A percentile compares a stretch with the other conserved stretches of the same genome.
These are phyloP conservation scores for Spilarctia lutea DNA, from an alignment of 2,888 invertebrate genomes.

Conservation along the genomic window DNA sequence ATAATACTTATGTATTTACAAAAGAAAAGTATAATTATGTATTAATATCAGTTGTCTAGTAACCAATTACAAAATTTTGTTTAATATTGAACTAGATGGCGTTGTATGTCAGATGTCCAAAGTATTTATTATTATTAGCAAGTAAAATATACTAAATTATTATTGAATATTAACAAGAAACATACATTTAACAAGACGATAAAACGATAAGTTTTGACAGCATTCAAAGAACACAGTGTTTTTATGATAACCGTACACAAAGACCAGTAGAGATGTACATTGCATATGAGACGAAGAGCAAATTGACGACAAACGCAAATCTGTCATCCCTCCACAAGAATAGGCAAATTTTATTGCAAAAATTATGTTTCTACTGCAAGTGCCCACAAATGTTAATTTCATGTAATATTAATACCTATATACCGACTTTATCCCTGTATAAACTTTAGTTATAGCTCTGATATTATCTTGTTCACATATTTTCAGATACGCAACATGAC, in stretches of 20 bases:
- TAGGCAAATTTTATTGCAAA: constrained; percentile 22
- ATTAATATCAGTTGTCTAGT: too few relatives aligned
- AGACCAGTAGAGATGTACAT: not conserved
- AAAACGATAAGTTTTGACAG: not conserved
- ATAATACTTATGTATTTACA: too few relatives aligned
- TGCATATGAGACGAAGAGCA: constrained; percentile 29
- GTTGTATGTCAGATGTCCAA: not conserved
- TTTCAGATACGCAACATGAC: constrained; percentile 1
- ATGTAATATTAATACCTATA: not conserved
- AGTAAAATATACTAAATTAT: not conserved
- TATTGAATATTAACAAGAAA: too few relatives aligned
- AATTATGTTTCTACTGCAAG: constrained; percentile 26
- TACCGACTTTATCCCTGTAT: not conserved
- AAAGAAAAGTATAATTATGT: too few relatives aligned
- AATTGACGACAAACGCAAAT: constrained; percentile 44
- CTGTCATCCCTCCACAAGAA: constrained; percentile 38
- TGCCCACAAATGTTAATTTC: not conserved
- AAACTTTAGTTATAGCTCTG: not conserved
- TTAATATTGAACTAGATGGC: too few relatives aligned
- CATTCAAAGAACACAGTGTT: not conserved
- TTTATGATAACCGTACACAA: not conserved
- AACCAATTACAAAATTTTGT: too few relatives aligned
- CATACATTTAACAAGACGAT: not conserved
- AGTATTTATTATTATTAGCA: not conserved
- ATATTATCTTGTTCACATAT: constrained; percentile 3